Evolutionary conservation across 2,797 vertebrate species (phyloP).

Genomic region (Mormyrops attenuatus): DNA sequence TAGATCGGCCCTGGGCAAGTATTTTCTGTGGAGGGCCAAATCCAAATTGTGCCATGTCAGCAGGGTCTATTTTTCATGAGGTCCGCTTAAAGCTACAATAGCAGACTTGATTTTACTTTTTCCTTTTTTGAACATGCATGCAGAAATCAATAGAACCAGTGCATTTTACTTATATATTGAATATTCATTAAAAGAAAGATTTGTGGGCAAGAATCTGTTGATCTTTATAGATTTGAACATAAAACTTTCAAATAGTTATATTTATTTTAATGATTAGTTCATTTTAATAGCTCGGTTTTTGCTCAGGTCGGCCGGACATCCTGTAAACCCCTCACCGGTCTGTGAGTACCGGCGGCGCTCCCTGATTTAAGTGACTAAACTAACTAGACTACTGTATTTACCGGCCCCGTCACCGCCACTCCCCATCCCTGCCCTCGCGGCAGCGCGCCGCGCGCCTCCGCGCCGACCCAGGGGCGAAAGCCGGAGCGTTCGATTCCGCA

Average conservation of each 20-base stretch:
- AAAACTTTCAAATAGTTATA: background rate
- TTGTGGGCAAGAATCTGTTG: background rate
- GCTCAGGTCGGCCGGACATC: background rate
- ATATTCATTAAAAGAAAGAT: background rate
- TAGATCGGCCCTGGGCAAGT: background rate
- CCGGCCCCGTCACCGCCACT: slow-evolving; percentile 43
- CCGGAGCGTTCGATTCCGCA: slow-evolving; percentile 38
- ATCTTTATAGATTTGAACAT: background rate
- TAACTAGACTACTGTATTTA: background rate
- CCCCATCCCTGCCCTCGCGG: slow-evolving; percentile 56
- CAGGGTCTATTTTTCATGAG: background rate
- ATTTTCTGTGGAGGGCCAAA: background rate
- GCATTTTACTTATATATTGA: background rate
- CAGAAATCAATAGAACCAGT: background rate
- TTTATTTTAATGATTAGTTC: background rate
- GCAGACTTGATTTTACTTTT: background rate
- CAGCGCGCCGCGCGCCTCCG: slow-evolving; percentile 50
- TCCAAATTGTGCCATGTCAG: background rate
- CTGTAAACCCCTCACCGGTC: background rate
- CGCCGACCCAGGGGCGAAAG: slow-evolving; percentile 39
- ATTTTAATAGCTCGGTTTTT: background rate
- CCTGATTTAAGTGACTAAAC: background rate
- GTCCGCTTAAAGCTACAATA: background rate
- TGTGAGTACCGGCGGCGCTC: background rate
- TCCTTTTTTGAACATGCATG: background rate